Base-by-base conservation (phyloP, 2,113 vertebrate genomes). In the Silurus asotus region DNA sequence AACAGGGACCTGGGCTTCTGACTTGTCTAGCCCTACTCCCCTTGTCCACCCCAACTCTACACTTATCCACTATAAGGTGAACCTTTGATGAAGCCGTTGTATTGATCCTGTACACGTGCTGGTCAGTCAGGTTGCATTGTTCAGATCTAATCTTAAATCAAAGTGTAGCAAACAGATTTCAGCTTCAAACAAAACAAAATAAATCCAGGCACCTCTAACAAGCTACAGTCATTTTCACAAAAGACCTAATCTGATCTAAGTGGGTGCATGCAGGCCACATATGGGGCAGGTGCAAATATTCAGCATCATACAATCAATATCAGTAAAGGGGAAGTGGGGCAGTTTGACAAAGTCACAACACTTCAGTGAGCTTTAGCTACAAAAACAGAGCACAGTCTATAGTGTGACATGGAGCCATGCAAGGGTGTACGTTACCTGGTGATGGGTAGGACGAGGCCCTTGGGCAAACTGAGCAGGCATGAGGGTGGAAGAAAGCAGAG, bases 381-480 rank as follows among this genome's bases (percentile, higher is more conserved):
- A 62, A 19, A 64, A 67, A 83, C 53, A 85, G 25, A 45, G 14
- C 19, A 17, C 51, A 79, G 65, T 76, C 64, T 37, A 37, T 23
- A 65, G 61, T 65, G 58, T 72, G 70, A 87, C 15, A 81, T 23
- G 61, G 51, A 19, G 62, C 56, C 49, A 51, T 82, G 65, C 70
- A 74, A 76, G 23, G 78, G 84, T 4, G 17, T 83, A 84, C 75
- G 20, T 91, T 90, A 92, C 91, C 91, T 92, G 91, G 82, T 92
- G 91, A 81, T 92, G 91, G 48, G 91, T 64, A 81, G 90, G 89
- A 87, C 91, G 91, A 84, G 90, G 89, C 85, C 90, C 91, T 25
- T 90, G 80, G 56, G 88, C 84, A 89, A 91, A 92, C 91, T 92
- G 77, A 72, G 69, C 45, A 28, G 55, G 37, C 19, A 58, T 23